Evolutionary conservation across 2,888 invertebrate species (phyloP).

Genomic region (Ophion costatus): DNA sequence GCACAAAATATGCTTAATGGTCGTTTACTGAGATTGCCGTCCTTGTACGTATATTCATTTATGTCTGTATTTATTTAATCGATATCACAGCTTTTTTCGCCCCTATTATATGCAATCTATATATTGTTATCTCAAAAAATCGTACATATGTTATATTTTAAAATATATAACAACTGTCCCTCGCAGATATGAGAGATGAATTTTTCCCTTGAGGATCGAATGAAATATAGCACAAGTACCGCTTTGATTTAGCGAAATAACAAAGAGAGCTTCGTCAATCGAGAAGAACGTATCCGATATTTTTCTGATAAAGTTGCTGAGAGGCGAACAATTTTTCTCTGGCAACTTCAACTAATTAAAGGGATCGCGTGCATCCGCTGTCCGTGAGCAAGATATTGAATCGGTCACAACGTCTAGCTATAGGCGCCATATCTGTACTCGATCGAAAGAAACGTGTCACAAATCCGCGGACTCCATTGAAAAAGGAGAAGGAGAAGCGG

Average conservation of each 20-base stretch:
- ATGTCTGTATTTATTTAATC: background rate
- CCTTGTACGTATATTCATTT: background rate
- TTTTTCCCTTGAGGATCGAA: background rate
- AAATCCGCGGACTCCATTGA: conserved; percentile 12
- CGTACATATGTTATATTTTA: background rate
- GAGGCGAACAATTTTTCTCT: background rate
- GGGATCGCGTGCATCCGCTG: background rate
- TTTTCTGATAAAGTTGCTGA: background rate
- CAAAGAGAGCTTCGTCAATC: background rate
- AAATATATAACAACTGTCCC: background rate
- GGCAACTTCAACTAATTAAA: conserved; percentile 24
- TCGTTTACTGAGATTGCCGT: too few species aligned
- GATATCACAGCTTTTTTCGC: background rate
- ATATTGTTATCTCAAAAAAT: background rate
- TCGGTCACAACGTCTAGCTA: background rate
- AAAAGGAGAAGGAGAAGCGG: background rate
- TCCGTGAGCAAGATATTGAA: conserved; percentile 20
- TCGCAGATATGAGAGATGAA: background rate
- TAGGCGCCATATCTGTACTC: background rate
- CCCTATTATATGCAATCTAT: background rate
- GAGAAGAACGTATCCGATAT: background rate
- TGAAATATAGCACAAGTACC: background rate
- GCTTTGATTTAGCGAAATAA: background rate
- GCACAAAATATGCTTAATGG: too few species aligned
- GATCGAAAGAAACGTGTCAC: conserved; percentile 33